These are phyloP conservation scores for Epinotia demarniana DNA, from an alignment of 2,888 invertebrate genomes.

Conservation along the genomic window DNA sequence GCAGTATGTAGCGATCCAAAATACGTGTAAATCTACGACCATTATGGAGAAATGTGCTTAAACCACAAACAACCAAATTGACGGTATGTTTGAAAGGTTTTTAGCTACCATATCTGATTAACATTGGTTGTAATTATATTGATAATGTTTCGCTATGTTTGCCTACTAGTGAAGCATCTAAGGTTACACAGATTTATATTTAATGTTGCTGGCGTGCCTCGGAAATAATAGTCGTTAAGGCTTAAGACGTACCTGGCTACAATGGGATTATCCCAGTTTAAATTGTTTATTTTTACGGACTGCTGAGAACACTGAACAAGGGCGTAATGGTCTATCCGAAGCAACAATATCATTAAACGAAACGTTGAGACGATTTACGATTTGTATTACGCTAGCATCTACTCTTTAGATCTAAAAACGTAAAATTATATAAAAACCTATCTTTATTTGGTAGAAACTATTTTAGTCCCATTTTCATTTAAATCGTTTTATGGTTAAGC, in stretches of 20 bases:
- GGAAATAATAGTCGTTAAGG: constrained; percentile 27
- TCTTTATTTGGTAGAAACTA: too few relatives aligned
- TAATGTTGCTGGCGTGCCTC: constrained; percentile 4
- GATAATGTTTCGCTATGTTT: background rate
- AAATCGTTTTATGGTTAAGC: too few relatives aligned
- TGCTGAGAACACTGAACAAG: constrained; percentile 11
- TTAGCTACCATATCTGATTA: too few relatives aligned
- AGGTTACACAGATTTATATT: constrained; percentile 21
- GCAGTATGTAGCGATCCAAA: too few relatives aligned
- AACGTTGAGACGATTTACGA: constrained; percentile 18
- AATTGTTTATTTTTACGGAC: constrained; percentile 26
- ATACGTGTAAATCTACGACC: too few relatives aligned
- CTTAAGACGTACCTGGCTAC: constrained; percentile 14
- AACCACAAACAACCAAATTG: too few relatives aligned
- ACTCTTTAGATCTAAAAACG: background rate
- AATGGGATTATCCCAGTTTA: constrained; percentile 15
- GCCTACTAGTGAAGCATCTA: background rate
- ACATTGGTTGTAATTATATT: too few relatives aligned
- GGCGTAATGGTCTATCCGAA: constrained; percentile 19
- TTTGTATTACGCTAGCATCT: background rate
- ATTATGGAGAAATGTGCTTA: too few relatives aligned
- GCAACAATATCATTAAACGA: constrained; percentile 33
- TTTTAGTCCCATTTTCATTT: too few relatives aligned
- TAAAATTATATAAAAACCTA: too few relatives aligned
- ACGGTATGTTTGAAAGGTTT: too few relatives aligned